Evolutionary conservation across 23 tunicate species (phyloP).

Genomic region (Aplidium turbinatum): DNA sequence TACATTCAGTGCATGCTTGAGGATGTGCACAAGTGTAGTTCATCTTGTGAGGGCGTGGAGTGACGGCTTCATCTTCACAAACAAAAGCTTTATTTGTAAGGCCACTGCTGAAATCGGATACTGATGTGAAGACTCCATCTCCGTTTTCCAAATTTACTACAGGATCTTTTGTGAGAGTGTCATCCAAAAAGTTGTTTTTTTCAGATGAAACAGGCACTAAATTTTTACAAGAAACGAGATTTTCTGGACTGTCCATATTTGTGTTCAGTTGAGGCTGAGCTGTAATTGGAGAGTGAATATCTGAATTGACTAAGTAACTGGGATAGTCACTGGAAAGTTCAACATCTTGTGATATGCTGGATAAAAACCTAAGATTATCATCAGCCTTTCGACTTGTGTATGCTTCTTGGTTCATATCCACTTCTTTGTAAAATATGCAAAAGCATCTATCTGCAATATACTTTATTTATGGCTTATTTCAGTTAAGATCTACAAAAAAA

Average conservation of each 20-base stretch:
- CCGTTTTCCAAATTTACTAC: slow-evolving; percentile 25
- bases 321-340: background rate
- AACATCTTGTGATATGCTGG: background rate
- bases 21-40: slow-evolving; percentile 46
- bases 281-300: background rate
- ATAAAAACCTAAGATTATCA: slow-evolving; percentile 28
- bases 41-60: slow-evolving; percentile 62
- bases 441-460: too few relatives aligned
- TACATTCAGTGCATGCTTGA: slow-evolving; percentile 32
- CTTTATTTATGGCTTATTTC: too few relatives aligned
- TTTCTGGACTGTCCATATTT: background rate
- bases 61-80: slow-evolving; percentile 43
- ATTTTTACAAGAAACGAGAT: too few relatives aligned
- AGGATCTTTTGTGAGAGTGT: slow-evolving; percentile 5
- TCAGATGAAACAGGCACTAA: background rate
- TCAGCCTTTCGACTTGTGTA: slow-evolving; percentile 32
- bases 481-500: too few relatives aligned
- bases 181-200: slow-evolving; percentile 15
- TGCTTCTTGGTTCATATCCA: slow-evolving; percentile 32
- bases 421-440: too few relatives aligned
- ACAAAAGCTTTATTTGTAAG: slow-evolving; percentile 53
- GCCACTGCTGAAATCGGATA: slow-evolving; percentile 9
- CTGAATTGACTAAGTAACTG: background rate
- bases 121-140: background rate
- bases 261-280: background rate